These are phyloP conservation scores for Morphnarchus princeps DNA, from an alignment of 2,113 vertebrate species.

Conservation along the genomic window DNA sequence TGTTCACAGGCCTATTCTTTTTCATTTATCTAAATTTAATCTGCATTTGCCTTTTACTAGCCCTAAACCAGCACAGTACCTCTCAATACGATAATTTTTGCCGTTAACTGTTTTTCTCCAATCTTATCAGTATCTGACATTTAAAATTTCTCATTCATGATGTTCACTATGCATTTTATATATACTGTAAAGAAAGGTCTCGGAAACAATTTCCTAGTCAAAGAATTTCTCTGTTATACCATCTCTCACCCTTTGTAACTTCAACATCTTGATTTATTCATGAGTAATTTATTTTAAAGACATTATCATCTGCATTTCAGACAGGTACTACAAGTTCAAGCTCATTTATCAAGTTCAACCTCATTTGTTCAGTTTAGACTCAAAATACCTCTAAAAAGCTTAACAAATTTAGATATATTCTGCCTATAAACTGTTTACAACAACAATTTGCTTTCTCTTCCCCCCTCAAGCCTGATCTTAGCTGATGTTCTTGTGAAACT, in stretches of 20 bases:
- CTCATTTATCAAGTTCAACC: constrained; percentile 53
- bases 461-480: background rate
- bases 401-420: background rate
- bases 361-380: constrained; percentile 30
- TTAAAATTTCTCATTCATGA: constrained; percentile 54
- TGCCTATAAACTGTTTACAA: background rate
- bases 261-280: constrained; percentile 59
- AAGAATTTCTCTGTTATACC: constrained; percentile 27
- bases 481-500: background rate
- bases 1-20: constrained; percentile 9
- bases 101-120: background rate
- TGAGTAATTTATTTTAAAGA: constrained; percentile 59
- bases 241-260: constrained; percentile 1
- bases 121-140: constrained; percentile 53
- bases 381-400: constrained; percentile 28
- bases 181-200: constrained; percentile 35
- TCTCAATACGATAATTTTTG: background rate
- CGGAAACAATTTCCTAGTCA: constrained; percentile 38
- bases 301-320: constrained; percentile 31
- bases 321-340: constrained; percentile 40
- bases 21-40: constrained; percentile 56
- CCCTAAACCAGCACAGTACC: background rate
- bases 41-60: constrained; percentile 48
- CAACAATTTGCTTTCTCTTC: background rate
- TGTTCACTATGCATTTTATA: background rate